These are phyloP conservation scores for Pogoniulus pusillus DNA, from an alignment of 2,797 vertebrate species.

Conservation along the genomic window DNA sequence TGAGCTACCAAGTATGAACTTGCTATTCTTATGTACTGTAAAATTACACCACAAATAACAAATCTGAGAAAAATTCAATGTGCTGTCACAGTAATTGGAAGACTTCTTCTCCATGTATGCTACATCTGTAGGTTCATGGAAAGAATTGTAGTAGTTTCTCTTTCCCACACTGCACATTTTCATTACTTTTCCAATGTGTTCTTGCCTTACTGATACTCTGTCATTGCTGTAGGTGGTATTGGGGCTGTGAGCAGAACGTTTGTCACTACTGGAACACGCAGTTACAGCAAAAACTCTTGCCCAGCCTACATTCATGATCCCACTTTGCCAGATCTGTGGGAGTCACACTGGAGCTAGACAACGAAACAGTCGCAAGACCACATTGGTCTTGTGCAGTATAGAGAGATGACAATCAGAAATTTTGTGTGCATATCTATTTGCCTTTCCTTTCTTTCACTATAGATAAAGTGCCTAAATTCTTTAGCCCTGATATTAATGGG, in stretches of 20 bases:
- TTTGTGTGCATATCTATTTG: too few species aligned
- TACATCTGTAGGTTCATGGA: background rate
- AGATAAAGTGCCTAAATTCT: background rate
- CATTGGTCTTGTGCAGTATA: background rate
- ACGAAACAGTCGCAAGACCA: background rate
- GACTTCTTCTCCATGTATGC: background rate
- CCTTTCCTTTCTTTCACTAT: background rate
- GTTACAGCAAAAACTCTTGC: background rate
- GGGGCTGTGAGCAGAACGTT: background rate
- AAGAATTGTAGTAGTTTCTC: background rate
- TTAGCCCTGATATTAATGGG: background rate
- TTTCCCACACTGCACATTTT: background rate
- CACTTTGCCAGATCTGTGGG: background rate
- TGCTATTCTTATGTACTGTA: background rate
- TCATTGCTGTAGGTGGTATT: background rate
- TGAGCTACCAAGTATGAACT: background rate
- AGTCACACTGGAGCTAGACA: background rate
- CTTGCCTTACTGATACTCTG: background rate
- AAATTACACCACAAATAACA: background rate
- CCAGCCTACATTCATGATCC: background rate
- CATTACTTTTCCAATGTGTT: background rate
- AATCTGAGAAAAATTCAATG: background rate
- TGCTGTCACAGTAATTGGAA: background rate
- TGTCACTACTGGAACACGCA: background rate
- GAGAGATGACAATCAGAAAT: background rate